Base-by-base conservation (phyloP, 2,113 vertebrate species). In the Tichodroma muraria region DNA sequence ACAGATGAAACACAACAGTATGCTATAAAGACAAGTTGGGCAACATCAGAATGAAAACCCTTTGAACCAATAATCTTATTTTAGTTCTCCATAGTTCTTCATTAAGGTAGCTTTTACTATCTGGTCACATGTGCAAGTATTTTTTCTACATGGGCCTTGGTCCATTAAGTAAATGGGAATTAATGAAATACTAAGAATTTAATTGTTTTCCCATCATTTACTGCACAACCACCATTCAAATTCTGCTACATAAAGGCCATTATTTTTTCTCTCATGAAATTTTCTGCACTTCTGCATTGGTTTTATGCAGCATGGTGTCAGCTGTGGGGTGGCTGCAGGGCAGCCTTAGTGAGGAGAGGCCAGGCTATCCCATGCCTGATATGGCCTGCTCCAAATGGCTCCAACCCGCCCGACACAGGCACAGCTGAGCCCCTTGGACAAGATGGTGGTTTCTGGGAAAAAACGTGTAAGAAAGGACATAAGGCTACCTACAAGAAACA, bases 321-420 rank as follows among this genome's bases (percentile, higher is more conserved):
- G 23, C 69, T 9, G 5, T 3, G 4, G 4, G 54, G 27, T 20
- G 25, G 44, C 76, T 72, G 54, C 25, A n/a, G 49, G 27, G 44
- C 4, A 3, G 63, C 17, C 24, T 21, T 13, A 23, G 13, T 18
- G 50, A 80, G 49, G 19, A n/a, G 15, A 21, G 20, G 42, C 38
- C 0, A 0, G 30, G 12, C 18, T 65, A 22, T 7, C 9, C n/a
- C 0, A 0, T 25, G 31, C n/a, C 6, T 4, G 42, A 53, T 8
- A 3, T 4, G 1, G 20, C 25, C 3, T 0, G 22, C 6, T 53
- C 84, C 76, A 44, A 20, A 20, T 0, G 22, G 9, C 22, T 59
- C 38, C 18, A n/a, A 4, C 2, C 4, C 2, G 1, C 15, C 14
- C 63, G 11, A 13, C 2, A 0, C 54, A 49, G 50, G 53, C 80